Evolutionary conservation across 2,113 vertebrate species (phyloP).

Genomic region (Propithecus coquereli): DNA sequence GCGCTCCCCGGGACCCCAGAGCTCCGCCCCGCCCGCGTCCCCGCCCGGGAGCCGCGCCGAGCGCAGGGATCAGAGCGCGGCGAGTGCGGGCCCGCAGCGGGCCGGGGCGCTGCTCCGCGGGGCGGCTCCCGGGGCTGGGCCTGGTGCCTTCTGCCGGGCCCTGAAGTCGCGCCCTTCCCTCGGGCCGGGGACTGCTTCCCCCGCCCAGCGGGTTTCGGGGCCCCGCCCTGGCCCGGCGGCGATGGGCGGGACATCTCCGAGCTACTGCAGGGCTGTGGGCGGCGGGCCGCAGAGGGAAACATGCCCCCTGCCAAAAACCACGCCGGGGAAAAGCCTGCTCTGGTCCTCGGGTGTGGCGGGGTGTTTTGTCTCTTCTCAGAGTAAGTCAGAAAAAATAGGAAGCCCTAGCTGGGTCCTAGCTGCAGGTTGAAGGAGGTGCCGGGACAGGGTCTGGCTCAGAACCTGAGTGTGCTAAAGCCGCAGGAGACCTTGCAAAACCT

Average conservation of each 20-base stretch:
- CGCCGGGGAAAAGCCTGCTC: background rate
- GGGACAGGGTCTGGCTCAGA: background rate
- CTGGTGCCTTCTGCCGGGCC: background rate
- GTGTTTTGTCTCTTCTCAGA: background rate
- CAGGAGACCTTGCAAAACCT: background rate
- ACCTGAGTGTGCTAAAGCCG: background rate
- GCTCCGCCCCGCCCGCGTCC: background rate
- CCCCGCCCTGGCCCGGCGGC: background rate
- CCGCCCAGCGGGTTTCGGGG: background rate
- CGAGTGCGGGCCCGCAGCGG: too few relatives aligned
- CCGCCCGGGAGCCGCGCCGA: too few relatives aligned
- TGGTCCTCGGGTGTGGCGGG: background rate
- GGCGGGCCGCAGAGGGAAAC: background rate
- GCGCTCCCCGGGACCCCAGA: background rate
- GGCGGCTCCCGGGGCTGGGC: too few relatives aligned
- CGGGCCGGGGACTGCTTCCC: background rate
- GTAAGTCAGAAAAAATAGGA: background rate
- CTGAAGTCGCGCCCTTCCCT: fast-evolving
- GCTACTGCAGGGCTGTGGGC: background rate
- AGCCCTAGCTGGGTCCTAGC: background rate
- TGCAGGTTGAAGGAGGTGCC: background rate
- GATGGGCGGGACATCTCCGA: background rate
- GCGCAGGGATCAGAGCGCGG: too few relatives aligned
- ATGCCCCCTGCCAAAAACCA: background rate
- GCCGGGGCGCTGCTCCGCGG: too few relatives aligned